Evolutionary conservation across 2,113 vertebrate genomes (phyloP).

Genomic region (Chlamydotis undulata): DNA sequence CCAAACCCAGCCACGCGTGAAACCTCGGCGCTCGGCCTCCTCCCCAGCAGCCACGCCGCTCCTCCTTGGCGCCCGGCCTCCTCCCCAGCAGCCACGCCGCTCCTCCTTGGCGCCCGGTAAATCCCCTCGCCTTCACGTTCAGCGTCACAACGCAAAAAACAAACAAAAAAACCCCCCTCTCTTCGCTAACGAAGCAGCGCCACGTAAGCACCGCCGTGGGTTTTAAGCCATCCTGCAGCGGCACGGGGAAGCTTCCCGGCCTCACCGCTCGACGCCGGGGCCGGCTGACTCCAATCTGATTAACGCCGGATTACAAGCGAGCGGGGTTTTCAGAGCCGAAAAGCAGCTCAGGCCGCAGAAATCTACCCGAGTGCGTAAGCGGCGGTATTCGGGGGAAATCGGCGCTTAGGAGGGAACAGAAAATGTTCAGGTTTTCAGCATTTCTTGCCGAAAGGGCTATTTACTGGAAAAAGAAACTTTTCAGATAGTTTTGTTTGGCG

Average conservation of each 20-base stretch:
- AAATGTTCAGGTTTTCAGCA: background rate
- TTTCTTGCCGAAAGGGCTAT: background rate
- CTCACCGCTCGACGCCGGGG: background rate
- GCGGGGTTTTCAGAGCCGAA: conserved; percentile 14
- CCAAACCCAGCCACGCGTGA: background rate
- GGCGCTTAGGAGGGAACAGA: background rate
- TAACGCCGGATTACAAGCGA: conserved; percentile 58
- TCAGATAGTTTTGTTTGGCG: rapidly evolving
- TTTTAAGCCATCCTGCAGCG: background rate
- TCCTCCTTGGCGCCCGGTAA: too few species aligned
- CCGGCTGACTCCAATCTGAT: conserved; percentile 54
- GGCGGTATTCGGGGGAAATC: background rate
- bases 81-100: background rate
- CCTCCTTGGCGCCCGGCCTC: background rate
- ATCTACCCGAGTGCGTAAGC: conserved; percentile 7
- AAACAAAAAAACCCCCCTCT: background rate
- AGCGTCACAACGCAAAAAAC: background rate
- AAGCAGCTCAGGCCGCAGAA: background rate
- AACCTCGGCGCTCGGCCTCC: background rate
- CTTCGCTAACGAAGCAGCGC: background rate
- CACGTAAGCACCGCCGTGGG: background rate
- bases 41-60: background rate
- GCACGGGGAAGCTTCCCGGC: background rate
- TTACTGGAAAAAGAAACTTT: background rate
- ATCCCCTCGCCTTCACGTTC: background rate